These are phyloP conservation scores for Periplaneta americana DNA, from an alignment of 1,140 invertebrate genomes.

Conservation along the genomic window DNA sequence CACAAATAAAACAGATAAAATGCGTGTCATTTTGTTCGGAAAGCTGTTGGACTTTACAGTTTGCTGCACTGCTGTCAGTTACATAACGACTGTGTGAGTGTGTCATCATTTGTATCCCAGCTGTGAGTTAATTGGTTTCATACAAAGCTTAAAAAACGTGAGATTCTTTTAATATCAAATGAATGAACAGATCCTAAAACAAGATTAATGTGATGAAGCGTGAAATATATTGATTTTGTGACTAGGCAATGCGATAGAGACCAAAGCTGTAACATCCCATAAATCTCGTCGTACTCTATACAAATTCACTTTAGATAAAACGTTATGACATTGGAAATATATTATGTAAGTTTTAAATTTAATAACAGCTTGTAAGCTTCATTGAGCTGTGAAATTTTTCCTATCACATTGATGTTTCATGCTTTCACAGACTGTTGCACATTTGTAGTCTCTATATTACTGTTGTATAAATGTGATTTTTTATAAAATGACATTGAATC, in stretches of 20 bases:
- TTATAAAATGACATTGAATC: too few relatives aligned
- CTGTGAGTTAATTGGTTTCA: not conserved
- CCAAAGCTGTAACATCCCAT: not conserved
- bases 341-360: too few relatives aligned
- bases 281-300: not conserved
- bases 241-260: not conserved
- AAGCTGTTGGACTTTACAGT: not conserved
- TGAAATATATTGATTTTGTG: not conserved
- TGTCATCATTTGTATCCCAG: not conserved
- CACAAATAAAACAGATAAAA: too few relatives aligned
- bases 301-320: too few relatives aligned
- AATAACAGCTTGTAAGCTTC: too few relatives aligned
- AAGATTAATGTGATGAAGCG: not conserved
- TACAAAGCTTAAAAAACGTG: not conserved
- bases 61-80: not conserved
- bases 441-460: too few relatives aligned
- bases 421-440: too few relatives aligned
- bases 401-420: too few relatives aligned
- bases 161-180: not conserved
- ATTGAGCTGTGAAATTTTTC: too few relatives aligned
- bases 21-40: not conserved
- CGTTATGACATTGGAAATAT: too few relatives aligned
- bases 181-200: not conserved
- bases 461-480: too few relatives aligned
- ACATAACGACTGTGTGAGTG: not conserved